A percentile compares a stretch with the other conserved stretches of the same genome.
These are phyloP conservation scores for Diabrotica virgifera DNA, from an alignment of 1,140 invertebrate species.

Conservation along the genomic window DNA sequence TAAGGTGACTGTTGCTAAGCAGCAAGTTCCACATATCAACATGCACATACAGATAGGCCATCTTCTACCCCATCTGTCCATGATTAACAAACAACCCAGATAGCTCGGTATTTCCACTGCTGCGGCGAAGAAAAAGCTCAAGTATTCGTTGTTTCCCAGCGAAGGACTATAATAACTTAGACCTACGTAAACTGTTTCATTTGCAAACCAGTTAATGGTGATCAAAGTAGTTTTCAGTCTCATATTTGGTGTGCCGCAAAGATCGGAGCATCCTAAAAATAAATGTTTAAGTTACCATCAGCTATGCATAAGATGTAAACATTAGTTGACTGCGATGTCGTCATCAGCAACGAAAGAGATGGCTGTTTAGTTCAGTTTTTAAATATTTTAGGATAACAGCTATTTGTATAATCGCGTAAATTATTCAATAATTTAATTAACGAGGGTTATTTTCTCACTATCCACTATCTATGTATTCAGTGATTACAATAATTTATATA, in stretches of 20 bases:
- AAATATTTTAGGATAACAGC: too few relatives aligned
- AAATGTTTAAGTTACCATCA: neutral
- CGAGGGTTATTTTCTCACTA: too few relatives aligned
- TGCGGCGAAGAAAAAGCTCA: slow-evolving; percentile 82
- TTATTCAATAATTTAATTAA: too few relatives aligned
- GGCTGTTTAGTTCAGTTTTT: too few relatives aligned
- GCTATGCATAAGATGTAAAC: too few relatives aligned
- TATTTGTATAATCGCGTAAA: too few relatives aligned
- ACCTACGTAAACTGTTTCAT: slow-evolving; percentile 81
- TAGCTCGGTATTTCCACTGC: slow-evolving; percentile 84
- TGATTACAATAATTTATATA: too few relatives aligned
- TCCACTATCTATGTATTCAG: too few relatives aligned
- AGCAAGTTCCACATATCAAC: slow-evolving; percentile 76
- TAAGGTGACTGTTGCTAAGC: slow-evolving; percentile 76
- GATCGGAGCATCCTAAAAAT: slow-evolving; percentile 62
- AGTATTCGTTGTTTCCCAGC: slow-evolving; percentile 77
- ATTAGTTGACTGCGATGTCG: too few relatives aligned
- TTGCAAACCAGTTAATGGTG: slow-evolving; percentile 68
- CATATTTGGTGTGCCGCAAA: slow-evolving; percentile 84
- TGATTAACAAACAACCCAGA: slow-evolving; percentile 76
- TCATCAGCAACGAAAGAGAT: too few relatives aligned
- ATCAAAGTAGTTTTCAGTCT: slow-evolving; percentile 67
- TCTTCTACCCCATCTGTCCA: slow-evolving; percentile 77
- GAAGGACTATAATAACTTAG: slow-evolving; percentile 84
- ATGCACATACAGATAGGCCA: slow-evolving; percentile 82